Evolutionary conservation across 2,888 invertebrate species (phyloP), one percentile per base, ranked within the genome.

Genomic region (Parascotia fuliginaria): DNA sequence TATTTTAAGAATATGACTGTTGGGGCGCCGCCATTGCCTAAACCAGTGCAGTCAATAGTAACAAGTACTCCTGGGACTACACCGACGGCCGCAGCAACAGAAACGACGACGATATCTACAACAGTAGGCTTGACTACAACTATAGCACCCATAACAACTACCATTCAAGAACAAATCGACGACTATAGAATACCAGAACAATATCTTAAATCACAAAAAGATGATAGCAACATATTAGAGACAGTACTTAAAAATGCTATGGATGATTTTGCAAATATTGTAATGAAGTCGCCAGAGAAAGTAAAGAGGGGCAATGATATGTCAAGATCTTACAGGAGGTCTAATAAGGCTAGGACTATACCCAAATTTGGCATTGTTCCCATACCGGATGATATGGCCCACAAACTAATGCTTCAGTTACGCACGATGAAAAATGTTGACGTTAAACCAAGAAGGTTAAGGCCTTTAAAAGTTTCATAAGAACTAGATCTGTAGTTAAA

Each of bases 281-380:
- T 31, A 13, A 13, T 9, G 6, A 31, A 12, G 13, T 2, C 31
- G 6, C 31, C 31, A 31, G 9, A 14, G 7, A 31, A 6, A 31
- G 1, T 1, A 7, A 13, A 6, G 6, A 13, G 12, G 0, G 1
- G 2, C 7, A 13, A 13, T 1, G 9, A 13, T 11, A 11, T 29
- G 11, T n/a, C 3, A 3, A 5, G 5, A 29, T 11, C 29, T 11
- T 14, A 12, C 3, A 32, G 13, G 12, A 32, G 14, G 14, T 14
- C 14, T n/a, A n/a, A n/a, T 14, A 13, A 32, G 9, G 14, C 32
- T 9, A 14, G 3, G 9, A 14, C n/a, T 11, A 9, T n/a, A 16
- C 33, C 33, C 0, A 33, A 33, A n/a, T 50, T 53, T 40, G 60
- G 55, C 1, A 47, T 50, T n/a, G 28, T 53, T n/a, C 57, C 60